Evolutionary conservation across 1,140 invertebrate species (phyloP).

Genomic region (Conopomorpha cramerella): DNA sequence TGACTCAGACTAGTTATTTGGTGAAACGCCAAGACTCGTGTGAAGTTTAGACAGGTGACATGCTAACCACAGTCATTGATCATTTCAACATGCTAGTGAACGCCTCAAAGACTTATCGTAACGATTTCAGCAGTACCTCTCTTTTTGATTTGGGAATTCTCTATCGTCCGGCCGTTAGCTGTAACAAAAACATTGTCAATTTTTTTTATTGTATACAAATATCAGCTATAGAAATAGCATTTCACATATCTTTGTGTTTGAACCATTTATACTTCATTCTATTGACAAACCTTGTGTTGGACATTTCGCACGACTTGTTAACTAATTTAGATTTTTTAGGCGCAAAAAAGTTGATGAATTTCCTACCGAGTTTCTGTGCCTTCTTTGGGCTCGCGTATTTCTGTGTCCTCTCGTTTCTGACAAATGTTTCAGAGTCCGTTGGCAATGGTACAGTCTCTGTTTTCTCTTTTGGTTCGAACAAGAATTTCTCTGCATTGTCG

Average conservation of each 20-base stretch:
- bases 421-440: conserved; percentile 5
- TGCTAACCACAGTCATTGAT: no score
- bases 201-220: no score
- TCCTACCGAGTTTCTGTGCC: conserved; percentile 19
- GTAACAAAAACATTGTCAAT: conserved; percentile 11
- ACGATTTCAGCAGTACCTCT: no score
- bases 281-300: conserved; percentile 1
- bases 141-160: conserved; percentile 14
- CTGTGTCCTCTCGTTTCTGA: conserved; percentile 3
- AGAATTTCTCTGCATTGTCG: no score
- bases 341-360: conserved; percentile 6
- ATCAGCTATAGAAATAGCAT: no score
- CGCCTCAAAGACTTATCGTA: no score
- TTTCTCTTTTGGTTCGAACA: no score
- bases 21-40: no score
- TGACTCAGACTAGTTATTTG: no score
- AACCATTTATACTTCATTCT: conserved; percentile 7
- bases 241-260: conserved; percentile 4
- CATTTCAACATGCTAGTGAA: no score
- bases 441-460: no score
- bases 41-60: no score
- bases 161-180: conserved; percentile 15
- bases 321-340: not conserved
- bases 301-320: not conserved
- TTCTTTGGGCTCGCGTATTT: conserved; percentile 6